Percentiles rank a stretch among this genome's conserved stretches.
phyloP scores from a whole-genome alignment of 2,888 invertebrate species.

The Lasioglossum vierecki region DNA sequence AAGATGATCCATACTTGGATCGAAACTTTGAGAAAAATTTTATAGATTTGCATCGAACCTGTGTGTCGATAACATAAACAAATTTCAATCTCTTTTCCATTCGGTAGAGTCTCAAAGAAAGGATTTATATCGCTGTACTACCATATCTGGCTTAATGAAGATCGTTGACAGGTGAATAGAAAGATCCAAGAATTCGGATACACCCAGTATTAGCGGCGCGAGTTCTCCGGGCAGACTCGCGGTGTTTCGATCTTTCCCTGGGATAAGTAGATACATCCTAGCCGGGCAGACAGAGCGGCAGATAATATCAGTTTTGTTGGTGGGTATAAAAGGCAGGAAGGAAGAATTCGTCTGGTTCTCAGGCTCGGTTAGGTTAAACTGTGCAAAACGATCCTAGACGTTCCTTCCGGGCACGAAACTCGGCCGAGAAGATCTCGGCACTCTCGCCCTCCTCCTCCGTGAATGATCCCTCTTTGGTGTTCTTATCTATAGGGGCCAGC shows the following conservation, averaged over 20 bases:
- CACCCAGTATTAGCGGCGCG: conserved; percentile 1
- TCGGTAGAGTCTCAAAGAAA: not conserved
- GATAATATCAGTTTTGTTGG: conserved; percentile 58
- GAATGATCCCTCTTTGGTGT: conserved; percentile 26
- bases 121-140: not conserved
- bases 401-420: conserved; percentile 74
- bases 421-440: conserved; percentile 14
- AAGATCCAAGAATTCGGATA: not conserved
- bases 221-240: not conserved
- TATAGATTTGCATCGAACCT: no score
- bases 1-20: no score
- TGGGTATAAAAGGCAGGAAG: conserved; percentile 50
- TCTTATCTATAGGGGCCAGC: conserved; percentile 56
- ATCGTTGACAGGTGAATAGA: not conserved
- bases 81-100: no score
- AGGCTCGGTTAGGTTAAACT: conserved; percentile 69
- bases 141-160: not conserved
- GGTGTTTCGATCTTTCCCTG: conserved; percentile 6
- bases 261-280: conserved; percentile 29
- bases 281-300: conserved; percentile 20
- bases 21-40: no score
- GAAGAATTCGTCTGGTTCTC: conserved; percentile 63
- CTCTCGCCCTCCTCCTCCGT: not conserved
- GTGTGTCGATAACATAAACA: no score
- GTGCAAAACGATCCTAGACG: conserved; percentile 74